These are phyloP conservation scores for Homarus americanus DNA, from an alignment of 1,140 invertebrate genomes.

Conservation along the genomic window DNA sequence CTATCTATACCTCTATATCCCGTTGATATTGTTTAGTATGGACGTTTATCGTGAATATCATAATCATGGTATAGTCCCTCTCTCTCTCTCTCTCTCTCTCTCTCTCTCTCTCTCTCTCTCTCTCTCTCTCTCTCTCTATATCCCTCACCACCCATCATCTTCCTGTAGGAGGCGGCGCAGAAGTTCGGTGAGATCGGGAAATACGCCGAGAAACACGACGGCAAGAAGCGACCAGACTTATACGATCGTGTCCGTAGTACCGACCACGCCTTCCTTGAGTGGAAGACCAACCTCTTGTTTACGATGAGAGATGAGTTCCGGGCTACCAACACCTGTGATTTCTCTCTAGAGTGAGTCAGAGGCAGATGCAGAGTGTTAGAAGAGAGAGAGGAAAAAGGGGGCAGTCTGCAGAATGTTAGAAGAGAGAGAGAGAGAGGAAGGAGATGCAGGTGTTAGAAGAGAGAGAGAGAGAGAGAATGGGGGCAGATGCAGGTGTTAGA, in stretches of 20 bases:
- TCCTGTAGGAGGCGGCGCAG: constrained; percentile 14
- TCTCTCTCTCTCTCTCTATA: constrained; percentile 4
- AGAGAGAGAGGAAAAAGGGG: too few relatives aligned
- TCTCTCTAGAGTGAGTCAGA: constrained; percentile 83
- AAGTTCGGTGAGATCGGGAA: constrained; percentile 29
- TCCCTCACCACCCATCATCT: background rate
- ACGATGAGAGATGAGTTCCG: constrained; percentile 84
- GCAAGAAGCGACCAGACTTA: background rate
- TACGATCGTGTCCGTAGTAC: constrained; percentile 80
- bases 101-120: background rate
- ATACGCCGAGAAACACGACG: constrained; percentile 12
- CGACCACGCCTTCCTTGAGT: constrained; percentile 87
- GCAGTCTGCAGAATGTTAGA: too few relatives aligned
- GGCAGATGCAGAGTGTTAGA: too few relatives aligned
- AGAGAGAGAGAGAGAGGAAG: too few relatives aligned
- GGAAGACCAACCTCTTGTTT: constrained; percentile 85
- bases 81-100: constrained; percentile 8
- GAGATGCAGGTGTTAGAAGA: too few relatives aligned
- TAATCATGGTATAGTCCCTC: too few relatives aligned
- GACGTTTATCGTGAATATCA: too few relatives aligned
- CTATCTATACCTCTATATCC: too few relatives aligned
- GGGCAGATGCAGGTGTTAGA: too few relatives aligned
- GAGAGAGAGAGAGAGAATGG: too few relatives aligned
- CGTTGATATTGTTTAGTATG: too few relatives aligned
- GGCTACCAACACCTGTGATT: constrained; percentile 83